Evolutionary conservation across 2,888 invertebrate species (phyloP).

Genomic region (Eupithecia inturbata): DNA sequence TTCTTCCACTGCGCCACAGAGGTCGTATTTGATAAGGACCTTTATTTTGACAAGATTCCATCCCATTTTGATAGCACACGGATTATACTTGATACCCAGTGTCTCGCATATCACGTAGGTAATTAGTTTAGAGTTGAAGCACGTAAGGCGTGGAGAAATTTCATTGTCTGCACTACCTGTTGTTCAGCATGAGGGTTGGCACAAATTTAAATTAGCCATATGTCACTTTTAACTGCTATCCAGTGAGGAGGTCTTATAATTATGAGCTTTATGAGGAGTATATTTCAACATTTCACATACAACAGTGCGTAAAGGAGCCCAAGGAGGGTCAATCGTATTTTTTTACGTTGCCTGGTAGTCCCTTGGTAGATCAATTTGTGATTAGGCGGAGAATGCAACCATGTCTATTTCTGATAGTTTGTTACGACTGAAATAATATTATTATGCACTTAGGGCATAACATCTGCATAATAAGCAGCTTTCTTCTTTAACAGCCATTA

Average conservation of each 20-base stretch:
- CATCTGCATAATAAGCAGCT: too few species aligned
- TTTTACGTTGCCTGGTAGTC: too few species aligned
- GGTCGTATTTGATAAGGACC: neutral
- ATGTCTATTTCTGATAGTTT: too few species aligned
- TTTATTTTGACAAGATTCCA: neutral
- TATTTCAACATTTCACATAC: too few species aligned
- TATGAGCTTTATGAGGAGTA: neutral
- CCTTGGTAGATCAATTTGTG: too few species aligned
- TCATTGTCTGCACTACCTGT: constrained; percentile 28
- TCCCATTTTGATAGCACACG: neutral
- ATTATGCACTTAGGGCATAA: too few species aligned
- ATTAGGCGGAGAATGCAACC: too few species aligned
- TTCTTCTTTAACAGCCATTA: neutral
- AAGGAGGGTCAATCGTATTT: too few species aligned
- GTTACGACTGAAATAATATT: too few species aligned
- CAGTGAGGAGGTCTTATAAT: neutral
- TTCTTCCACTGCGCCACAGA: neutral
- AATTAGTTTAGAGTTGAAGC: constrained; percentile 51
- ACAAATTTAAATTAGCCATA: neutral
- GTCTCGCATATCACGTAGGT: neutral
- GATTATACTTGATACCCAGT: neutral
- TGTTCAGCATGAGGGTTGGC: neutral
- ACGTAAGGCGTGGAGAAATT: constrained; percentile 69
- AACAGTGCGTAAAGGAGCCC: too few species aligned
- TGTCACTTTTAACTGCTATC: neutral